These are phyloP conservation scores for Rhinoptilus africanus DNA, from an alignment of 2,113 vertebrate genomes.

Conservation along the genomic window DNA sequence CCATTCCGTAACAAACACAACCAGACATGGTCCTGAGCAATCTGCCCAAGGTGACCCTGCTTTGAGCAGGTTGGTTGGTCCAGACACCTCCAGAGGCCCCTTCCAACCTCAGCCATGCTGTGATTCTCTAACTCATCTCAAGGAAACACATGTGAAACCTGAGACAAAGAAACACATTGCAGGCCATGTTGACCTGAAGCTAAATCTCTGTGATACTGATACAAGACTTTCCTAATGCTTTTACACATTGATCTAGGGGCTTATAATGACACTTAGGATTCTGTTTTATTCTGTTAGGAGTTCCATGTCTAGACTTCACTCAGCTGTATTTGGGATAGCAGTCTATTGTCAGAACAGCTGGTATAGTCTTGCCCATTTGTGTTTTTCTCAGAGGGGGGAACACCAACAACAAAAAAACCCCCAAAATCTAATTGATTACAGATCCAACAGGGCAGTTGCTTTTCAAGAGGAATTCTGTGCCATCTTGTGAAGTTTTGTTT, in stretches of 20 bases:
- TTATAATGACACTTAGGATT: neutral
- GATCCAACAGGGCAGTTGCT: neutral
- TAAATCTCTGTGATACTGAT: neutral
- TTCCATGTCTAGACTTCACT: neutral
- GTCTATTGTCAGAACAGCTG: neutral
- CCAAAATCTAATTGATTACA: neutral
- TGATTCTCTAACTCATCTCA: neutral
- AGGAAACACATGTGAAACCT: neutral
- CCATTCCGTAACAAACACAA: neutral
- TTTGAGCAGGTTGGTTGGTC: neutral
- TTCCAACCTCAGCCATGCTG: neutral
- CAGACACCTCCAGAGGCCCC: neutral
- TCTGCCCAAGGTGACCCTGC: neutral
- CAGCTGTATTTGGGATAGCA: neutral
- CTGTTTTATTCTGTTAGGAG: neutral
- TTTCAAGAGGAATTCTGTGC: neutral
- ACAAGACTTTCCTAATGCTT: neutral
- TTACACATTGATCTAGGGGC: neutral
- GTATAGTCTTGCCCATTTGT: neutral
- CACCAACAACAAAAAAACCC: neutral
- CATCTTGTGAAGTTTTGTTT: neutral
- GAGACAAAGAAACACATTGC: neutral
- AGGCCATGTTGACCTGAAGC: neutral
- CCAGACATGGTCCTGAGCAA: neutral
- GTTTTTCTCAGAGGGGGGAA: neutral